Evolutionary conservation across 2,888 invertebrate species (phyloP).

Genomic region (Drosophila prostipennis): DNA sequence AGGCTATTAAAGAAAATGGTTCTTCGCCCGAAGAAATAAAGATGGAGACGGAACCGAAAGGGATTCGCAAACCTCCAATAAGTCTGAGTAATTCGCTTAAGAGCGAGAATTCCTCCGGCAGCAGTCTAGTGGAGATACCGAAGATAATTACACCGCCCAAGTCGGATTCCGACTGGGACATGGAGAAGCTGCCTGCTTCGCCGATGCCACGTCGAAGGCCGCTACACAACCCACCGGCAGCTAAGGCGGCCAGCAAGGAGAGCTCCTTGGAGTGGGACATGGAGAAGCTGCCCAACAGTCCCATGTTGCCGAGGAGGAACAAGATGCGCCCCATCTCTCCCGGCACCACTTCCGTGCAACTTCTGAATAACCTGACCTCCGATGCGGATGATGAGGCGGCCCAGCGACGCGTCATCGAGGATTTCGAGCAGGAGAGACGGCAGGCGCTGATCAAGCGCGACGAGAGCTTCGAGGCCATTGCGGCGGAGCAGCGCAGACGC

Average conservation of each 20-base stretch:
- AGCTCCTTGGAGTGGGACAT: conserved; percentile 78
- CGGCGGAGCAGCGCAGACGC: conserved; percentile 58
- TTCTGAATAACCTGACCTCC: conserved; percentile 68
- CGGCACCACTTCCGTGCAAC: conserved; percentile 62
- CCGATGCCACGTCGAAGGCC: conserved; percentile 76
- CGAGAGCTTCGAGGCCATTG: conserved; percentile 72
- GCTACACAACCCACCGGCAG: not conserved
- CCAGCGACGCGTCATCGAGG: conserved; percentile 76
- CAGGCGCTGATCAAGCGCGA: conserved; percentile 81
- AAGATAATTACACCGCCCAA: conserved; percentile 51
- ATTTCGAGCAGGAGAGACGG: conserved; percentile 81
- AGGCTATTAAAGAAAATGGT: not conserved
- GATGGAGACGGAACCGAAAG: not conserved
- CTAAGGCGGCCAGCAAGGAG: conserved; percentile 49
- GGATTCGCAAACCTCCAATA: conserved; percentile 7
- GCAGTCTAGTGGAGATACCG: conserved; percentile 52
- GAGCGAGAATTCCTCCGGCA: conserved; percentile 56
- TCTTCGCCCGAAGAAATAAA: not conserved
- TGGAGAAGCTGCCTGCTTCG: conserved; percentile 69
- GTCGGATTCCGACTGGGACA: conserved; percentile 66
- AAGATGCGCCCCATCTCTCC: conserved; percentile 56
- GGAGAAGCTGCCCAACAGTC: conserved; percentile 79
- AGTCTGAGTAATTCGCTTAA: conserved; percentile 37
- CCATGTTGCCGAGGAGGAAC: conserved; percentile 71
- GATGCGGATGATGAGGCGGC: conserved; percentile 53